Evolutionary conservation across 1,140 invertebrate genomes (phyloP), one percentile per base, ranked within the genome.

Genomic region (Drosophila truncata): DNA sequence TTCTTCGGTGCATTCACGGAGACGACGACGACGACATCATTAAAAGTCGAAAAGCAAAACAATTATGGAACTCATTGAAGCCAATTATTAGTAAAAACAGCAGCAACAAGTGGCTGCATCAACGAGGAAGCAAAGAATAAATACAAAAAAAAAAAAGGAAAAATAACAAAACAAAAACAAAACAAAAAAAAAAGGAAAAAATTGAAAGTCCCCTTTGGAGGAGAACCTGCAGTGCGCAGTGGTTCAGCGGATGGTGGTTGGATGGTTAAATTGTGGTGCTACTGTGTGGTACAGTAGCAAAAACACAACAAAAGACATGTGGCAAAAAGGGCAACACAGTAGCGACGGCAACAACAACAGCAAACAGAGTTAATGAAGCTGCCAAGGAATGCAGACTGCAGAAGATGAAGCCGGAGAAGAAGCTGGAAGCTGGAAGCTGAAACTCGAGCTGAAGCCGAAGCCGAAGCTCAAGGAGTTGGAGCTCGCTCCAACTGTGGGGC

Each of bases 31-130:
- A 80, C 77, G 84, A 84, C 85, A 88, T 88, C 84, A 88, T 88
- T 88, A 88, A 88, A 90, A 88, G 84, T 84, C 84, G 77, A 74
- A 88, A 88, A 90, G 83, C 84, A 88, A 90, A 88, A 90, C 85
- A 88, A 88, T 88, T 88, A 88, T 88, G 85, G 85, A 90, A 88
- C 85, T 88, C 85, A 88, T 88, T 88, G 85, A 88, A 88, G 85
- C 85, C 85, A 88, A 88, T 88, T 88, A 88, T 88, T 85, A 88
- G 82, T 85, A 88, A 84, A 84, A 80, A 88, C 77, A 84, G 57
- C 42, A 50, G 62, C 65, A 61, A 63, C 66, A 79, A 47, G 77
- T 69, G 67, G 60, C 74, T 63, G 71, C 33, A 52, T 57, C 52
- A 70, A 52, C 29, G 33, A 59, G 27, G 39, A 35, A 74, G 37